Percentiles rank a stretch among this genome's conserved stretches.
Conservation (phyloP, 2,888 invertebrate genomes). For the Criorhina ranunculi region DNA sequence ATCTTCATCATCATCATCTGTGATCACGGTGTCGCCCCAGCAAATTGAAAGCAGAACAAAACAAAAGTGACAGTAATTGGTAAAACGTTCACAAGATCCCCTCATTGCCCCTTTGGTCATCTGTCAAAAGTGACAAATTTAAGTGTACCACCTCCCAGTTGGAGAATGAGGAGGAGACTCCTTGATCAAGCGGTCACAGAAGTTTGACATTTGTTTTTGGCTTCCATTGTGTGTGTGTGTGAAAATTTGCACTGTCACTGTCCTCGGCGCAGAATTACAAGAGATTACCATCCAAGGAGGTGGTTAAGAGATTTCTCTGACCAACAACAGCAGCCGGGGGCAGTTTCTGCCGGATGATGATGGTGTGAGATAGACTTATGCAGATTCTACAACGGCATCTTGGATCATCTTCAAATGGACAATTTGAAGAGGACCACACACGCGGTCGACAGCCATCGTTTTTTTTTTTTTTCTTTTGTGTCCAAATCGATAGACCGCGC, state of each 20-base stretch:
- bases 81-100: constrained; percentile 43
- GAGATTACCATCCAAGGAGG: constrained; percentile 47
- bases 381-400: constrained; percentile 62
- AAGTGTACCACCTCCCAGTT: constrained; percentile 60
- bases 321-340: constrained; percentile 33
- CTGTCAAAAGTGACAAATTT: constrained; percentile 67
- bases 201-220: constrained; percentile 69
- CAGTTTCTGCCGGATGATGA: constrained; percentile 30
- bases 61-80: constrained; percentile 57
- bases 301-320: constrained; percentile 54
- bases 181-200: constrained; percentile 64
- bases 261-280: constrained; percentile 8
- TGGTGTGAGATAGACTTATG: constrained; percentile 45
- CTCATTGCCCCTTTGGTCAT: constrained; percentile 25
- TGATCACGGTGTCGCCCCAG: too few species aligned
- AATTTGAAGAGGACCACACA: constrained; percentile 73
- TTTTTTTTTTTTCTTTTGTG: constrained; percentile 15
- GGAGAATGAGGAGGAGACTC: constrained; percentile 28
- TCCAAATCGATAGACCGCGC: constrained; percentile 63
- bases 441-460: constrained; percentile 22
- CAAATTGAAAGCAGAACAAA: constrained; percentile 45
- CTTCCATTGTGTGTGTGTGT: constrained; percentile 57
- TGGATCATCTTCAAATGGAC: constrained; percentile 68
- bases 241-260: constrained; percentile 65
- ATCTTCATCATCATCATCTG: constrained; percentile 18